A percentile compares a stretch with the other conserved stretches of the same genome.
phyloP scores from a whole-genome alignment of 64 coral and sea anemone genomes.

The Hydrozoanthus tunicans region DNA sequence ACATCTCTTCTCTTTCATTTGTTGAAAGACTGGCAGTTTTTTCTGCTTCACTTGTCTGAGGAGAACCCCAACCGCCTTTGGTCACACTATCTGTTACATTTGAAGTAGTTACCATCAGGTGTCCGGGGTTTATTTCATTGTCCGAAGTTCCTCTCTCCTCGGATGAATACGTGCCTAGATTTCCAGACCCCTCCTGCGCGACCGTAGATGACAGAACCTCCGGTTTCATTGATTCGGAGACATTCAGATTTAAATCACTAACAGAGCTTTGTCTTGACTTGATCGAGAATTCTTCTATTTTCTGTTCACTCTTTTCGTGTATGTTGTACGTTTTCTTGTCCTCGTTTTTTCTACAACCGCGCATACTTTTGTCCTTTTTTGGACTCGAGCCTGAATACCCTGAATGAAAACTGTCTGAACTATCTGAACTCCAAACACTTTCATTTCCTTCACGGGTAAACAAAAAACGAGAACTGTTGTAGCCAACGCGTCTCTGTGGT shows the following conservation, averaged over 20 bases:
- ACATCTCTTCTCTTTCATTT: not conserved
- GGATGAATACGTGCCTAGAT: not conserved
- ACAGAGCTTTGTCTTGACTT: not conserved
- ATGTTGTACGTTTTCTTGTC: not conserved
- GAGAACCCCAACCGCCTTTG: not conserved
- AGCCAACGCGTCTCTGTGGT: constrained; percentile 26
- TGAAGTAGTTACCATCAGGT: not conserved
- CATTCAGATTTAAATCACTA: not conserved
- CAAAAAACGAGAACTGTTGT: not conserved
- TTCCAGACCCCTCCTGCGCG: not conserved
- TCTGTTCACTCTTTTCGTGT: constrained; percentile 1
- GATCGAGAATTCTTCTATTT: constrained; percentile 25
- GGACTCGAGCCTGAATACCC: no score
- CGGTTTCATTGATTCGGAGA: not conserved
- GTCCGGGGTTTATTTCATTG: not conserved
- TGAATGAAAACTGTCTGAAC: not conserved
- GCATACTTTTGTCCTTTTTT: not conserved
- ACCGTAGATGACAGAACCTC: not conserved
- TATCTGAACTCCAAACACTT: constrained; percentile 14
- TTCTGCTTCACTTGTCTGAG: not conserved
- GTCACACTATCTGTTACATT: not conserved
- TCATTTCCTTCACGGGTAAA: constrained; percentile 2
- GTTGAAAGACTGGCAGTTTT: not conserved
- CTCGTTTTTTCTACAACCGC: not conserved
- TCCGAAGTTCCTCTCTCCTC: not conserved